A percentile compares a stretch with the other conserved stretches of the same genome.
Evolutionary conservation across 2,113 vertebrate genomes (phyloP).

Genomic region (Drymodes brunneopygia): DNA sequence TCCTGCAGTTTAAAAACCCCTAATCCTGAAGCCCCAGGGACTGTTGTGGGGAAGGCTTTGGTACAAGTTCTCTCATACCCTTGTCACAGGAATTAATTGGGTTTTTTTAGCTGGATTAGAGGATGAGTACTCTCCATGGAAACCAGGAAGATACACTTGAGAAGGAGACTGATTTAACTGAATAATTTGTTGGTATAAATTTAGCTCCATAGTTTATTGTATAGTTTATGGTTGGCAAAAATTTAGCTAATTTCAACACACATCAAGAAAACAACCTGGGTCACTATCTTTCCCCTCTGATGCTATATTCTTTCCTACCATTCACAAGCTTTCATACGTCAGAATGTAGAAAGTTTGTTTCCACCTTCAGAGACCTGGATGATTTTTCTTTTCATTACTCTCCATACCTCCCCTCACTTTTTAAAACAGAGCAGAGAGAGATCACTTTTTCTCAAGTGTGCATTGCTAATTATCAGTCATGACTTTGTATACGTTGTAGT

Average conservation of each 20-base stretch:
- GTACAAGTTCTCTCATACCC: not conserved
- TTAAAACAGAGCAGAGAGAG: not conserved
- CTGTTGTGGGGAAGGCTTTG: not conserved
- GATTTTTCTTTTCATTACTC: not conserved
- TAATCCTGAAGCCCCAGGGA: not conserved
- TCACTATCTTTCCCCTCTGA: not conserved
- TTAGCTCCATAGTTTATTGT: not conserved
- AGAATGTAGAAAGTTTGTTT: not conserved
- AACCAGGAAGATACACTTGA: not conserved
- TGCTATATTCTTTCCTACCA: not conserved
- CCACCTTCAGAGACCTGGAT: not conserved
- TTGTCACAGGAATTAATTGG: not conserved
- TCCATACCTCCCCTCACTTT: rapidly evolving
- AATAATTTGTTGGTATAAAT: not conserved
- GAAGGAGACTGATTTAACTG: not conserved
- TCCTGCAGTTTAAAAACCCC: not conserved
- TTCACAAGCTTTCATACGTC: not conserved
- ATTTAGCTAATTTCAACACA: not conserved
- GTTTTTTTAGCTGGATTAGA: not conserved
- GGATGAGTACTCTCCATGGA: constrained; percentile 20
- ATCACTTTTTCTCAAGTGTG: not conserved
- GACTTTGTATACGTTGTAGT: not conserved
- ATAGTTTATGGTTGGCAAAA: not conserved
- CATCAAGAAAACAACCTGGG: not conserved
- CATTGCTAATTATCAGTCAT: not conserved